Evolutionary conservation across 1,140 invertebrate species (phyloP).

Genomic region (Conus betulinus): DNA sequence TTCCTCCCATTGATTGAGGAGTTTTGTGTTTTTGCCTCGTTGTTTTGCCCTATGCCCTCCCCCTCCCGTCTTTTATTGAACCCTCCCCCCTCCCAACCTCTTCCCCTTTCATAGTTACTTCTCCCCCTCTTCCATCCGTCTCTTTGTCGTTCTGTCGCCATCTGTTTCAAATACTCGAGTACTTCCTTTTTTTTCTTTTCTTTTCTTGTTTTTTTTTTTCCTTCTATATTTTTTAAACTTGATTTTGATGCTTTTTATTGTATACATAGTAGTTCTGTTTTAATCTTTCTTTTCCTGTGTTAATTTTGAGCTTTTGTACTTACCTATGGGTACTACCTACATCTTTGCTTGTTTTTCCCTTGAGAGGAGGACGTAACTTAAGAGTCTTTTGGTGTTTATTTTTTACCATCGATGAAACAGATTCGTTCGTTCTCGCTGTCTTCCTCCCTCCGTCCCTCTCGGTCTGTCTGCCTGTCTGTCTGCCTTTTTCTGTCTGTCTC

Average conservation of each 20-base stretch:
- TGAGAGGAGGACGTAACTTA: too few relatives aligned
- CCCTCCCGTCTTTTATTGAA: neutral
- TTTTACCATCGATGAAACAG: too few relatives aligned
- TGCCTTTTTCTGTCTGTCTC: neutral
- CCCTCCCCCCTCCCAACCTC: neutral
- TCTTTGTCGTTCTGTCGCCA: neutral
- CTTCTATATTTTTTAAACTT: neutral
- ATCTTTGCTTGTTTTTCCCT: too few relatives aligned
- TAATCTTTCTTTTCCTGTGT: too few relatives aligned
- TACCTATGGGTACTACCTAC: too few relatives aligned
- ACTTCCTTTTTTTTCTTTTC: neutral
- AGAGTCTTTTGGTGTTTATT: too few relatives aligned
- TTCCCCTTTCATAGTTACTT: neutral
- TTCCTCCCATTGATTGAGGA: too few relatives aligned
- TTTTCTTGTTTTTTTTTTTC: neutral
- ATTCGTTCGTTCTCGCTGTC: neutral
- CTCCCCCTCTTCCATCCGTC: neutral
- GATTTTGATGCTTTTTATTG: too few relatives aligned
- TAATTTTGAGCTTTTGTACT: too few relatives aligned
- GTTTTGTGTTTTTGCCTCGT: too few relatives aligned
- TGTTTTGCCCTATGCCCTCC: too few relatives aligned
- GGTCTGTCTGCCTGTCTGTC: neutral
- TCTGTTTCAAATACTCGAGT: neutral
- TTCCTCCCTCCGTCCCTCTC: neutral
- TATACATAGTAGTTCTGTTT: too few relatives aligned